Evolutionary conservation across 1,140 invertebrate genomes (phyloP), one percentile per base, ranked within the genome.

Genomic region (Gryllus bimaculatus): DNA sequence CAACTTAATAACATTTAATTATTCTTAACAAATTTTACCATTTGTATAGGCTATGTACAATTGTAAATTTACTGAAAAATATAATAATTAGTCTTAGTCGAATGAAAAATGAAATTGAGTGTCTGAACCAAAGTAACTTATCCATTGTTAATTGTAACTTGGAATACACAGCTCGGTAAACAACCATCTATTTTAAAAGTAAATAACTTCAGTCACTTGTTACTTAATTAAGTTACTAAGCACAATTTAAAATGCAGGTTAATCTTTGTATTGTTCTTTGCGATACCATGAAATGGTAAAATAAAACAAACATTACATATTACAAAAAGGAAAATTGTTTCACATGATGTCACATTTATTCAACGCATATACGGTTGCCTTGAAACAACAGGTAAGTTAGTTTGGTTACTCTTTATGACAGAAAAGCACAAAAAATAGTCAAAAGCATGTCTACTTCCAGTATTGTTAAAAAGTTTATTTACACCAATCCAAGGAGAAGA

Each of bases 391-490:
- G 54, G 54, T 66, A 66, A 66, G 54, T 66, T 66, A 66, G 54
- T 66, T 66, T 66, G 54, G 54, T 66, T 18, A 66, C 54, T 66
- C 18, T 10, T n/a, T 66, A 66, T 13, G 54, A 18, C 10, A 66
- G 26, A 66, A 18, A 66, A 66, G 54, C 54, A 66, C 54, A 66
- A 66, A 66, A 18, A 66, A 66, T 66, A 66, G 54, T 66, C 54
- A 18, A 66, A 66, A 66, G 54, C 54, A 66, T 66, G 54, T 66
- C 54, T 66, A 66, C 54, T 66, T 66, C 54, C 54, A 66, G 54
- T 66, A 66, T 66, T 66, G 54, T 66, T 66, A 66, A 66, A 66
- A 66, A 66, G 54, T 66, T 66, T 66, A 66, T 66, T 66, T 66
- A 66, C 54, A 66, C 54, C 54, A 66, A 66, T 66, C 54, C 54